These are phyloP conservation scores for Parasteatoda tepidariorum DNA, from an alignment of 1,140 invertebrate species.

Conservation along the genomic window DNA sequence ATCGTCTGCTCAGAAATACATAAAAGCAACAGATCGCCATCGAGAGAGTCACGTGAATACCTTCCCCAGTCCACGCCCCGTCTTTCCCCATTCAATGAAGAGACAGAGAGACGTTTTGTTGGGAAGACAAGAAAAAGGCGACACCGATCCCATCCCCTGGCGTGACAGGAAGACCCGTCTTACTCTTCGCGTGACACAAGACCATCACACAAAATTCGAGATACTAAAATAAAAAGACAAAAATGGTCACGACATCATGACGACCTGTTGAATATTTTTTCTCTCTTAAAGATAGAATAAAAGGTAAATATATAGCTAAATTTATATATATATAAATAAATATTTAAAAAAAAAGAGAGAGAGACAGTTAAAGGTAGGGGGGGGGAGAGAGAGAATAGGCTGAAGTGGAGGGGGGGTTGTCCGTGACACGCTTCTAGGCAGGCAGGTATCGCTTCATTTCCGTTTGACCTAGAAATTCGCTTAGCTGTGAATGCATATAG, in stretches of 20 bases:
- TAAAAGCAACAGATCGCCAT: no score
- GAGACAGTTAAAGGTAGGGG: constrained; percentile 19
- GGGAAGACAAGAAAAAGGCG: background rate
- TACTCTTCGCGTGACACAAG: constrained; percentile 29
- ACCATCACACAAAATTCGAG: no score
- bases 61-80: no score
- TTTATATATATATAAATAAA: no score
- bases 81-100: no score
- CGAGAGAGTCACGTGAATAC: no score
- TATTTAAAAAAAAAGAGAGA: constrained; percentile 10
- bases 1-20: no score
- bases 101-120: background rate
- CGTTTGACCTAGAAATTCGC: constrained; percentile 41
- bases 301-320: no score
- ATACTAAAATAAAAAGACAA: background rate
- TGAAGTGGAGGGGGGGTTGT: background rate
- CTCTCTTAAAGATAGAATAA: no score
- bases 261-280: constrained; percentile 53
- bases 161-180: constrained; percentile 33
- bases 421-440: constrained; percentile 32
- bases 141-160: background rate
- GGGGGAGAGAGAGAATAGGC: background rate
- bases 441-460: constrained; percentile 20
- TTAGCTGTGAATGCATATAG: background rate
- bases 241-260: background rate